Percentiles rank a stretch among this genome's conserved stretches.
phyloP scores from a whole-genome alignment of 1,140 invertebrate species.

The Lasioglossum baleicum region DNA sequence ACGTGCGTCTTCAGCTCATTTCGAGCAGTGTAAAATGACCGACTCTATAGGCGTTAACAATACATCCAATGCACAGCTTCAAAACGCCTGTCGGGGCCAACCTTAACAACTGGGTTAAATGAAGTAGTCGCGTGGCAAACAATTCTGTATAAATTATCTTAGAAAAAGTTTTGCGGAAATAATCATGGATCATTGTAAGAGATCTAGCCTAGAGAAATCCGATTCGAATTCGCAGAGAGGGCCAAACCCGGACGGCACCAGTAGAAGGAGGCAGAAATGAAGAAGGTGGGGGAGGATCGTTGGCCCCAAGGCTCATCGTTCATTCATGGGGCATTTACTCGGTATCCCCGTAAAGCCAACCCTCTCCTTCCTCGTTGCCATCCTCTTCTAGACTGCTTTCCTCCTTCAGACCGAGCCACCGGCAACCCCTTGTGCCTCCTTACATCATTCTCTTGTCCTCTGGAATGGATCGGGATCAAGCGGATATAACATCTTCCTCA shows the following conservation, averaged over 20 bases:
- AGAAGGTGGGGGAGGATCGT: conserved; percentile 43
- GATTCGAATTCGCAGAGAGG: conserved; percentile 69
- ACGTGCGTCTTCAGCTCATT: conserved; percentile 23
- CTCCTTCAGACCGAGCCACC: conserved; percentile 33
- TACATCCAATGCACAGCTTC: too few relatives aligned
- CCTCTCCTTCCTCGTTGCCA: conserved; percentile 27
- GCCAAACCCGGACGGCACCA: conserved; percentile 34
- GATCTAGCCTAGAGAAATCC: conserved; percentile 60
- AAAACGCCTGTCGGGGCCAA: too few relatives aligned
- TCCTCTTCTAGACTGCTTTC: conserved; percentile 42
- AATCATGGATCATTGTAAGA: too few relatives aligned
- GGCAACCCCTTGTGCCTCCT: conserved; percentile 58
- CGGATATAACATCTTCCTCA: conserved; percentile 73
- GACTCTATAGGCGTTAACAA: too few relatives aligned
- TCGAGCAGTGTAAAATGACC: too few relatives aligned
- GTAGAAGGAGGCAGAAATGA: conserved; percentile 22
- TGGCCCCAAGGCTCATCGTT: conserved; percentile 76
- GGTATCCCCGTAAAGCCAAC: conserved; percentile 76
- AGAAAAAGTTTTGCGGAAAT: too few relatives aligned
- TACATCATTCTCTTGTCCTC: conserved; percentile 72
- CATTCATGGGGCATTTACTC: conserved; percentile 80
- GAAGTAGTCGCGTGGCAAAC: too few relatives aligned
- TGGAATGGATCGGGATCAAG: conserved; percentile 75
- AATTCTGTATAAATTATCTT: too few relatives aligned
- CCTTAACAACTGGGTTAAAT: too few relatives aligned